These are phyloP conservation scores for Buathra laborator DNA, from an alignment of 2,888 invertebrate species.

Conservation along the genomic window DNA sequence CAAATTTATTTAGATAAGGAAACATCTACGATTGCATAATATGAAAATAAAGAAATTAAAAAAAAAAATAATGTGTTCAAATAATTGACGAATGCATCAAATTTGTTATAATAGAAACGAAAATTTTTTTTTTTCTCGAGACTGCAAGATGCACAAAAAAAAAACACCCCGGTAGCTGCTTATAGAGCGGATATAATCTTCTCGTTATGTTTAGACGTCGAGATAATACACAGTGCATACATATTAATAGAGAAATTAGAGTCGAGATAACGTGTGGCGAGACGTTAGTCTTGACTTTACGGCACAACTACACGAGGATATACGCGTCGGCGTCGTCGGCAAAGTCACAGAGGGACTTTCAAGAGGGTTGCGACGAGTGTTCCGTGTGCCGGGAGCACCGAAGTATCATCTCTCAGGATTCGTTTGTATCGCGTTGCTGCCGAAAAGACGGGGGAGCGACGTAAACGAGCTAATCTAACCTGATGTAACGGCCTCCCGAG, in stretches of 20 bases:
- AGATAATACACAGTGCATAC: not conserved
- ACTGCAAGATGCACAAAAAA: not conserved
- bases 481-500: conserved; percentile 31
- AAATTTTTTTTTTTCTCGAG: not conserved
- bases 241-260: conserved; percentile 18
- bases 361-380: conserved; percentile 61
- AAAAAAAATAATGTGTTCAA: no score
- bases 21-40: no score
- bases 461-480: conserved; percentile 61
- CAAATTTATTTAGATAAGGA: no score
- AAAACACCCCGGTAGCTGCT: not conserved
- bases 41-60: no score
- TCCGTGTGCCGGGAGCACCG: conserved; percentile 28
- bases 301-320: conserved; percentile 15
- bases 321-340: conserved; percentile 33
- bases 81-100: no score
- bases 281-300: conserved; percentile 11
- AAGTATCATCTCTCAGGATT: conserved; percentile 45
- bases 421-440: conserved; percentile 38
- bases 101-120: not conserved
- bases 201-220: conserved; percentile 10
- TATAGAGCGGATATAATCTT: not conserved
- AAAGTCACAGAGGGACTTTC: conserved; percentile 38
- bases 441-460: conserved; percentile 54
- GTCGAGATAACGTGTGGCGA: conserved; percentile 10